Evolutionary conservation across 2,113 vertebrate species (phyloP).

Genomic region (Antigone vipio): DNA sequence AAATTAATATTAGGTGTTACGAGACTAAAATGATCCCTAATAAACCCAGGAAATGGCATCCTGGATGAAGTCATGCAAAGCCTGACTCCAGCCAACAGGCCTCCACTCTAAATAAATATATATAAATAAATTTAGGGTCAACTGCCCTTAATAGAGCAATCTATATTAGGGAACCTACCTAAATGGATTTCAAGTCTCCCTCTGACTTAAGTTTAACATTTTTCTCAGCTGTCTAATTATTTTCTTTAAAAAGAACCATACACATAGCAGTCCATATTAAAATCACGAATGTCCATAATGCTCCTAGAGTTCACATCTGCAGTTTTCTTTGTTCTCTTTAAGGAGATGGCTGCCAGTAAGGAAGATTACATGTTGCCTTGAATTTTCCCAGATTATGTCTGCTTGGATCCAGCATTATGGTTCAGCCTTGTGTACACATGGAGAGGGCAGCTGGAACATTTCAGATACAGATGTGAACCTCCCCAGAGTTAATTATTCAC

Average conservation of each 20-base stretch:
- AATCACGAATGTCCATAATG: not conserved
- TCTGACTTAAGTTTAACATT: not conserved
- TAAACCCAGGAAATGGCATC: not conserved
- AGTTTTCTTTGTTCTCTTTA: not conserved
- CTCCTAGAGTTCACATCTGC: not conserved
- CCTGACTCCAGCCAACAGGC: not conserved
- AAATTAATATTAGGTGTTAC: not conserved
- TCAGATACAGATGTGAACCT: conserved; percentile 33
- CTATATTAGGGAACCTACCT: not conserved
- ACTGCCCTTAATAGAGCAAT: not conserved
- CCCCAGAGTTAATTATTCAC: not conserved
- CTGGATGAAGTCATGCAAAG: not conserved
- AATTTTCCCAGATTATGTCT: conserved; percentile 48
- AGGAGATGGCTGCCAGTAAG: not conserved
- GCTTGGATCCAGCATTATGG: not conserved
- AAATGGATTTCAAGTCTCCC: not conserved
- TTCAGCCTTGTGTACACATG: not conserved
- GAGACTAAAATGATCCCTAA: not conserved
- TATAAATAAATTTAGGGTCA: not conserved
- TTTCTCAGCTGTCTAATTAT: not conserved
- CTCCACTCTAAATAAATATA: not conserved
- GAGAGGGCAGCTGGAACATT: conserved; percentile 26
- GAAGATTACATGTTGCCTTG: conserved; percentile 36
- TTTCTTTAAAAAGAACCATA: not conserved
- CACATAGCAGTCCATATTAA: not conserved